These are phyloP conservation scores for Saturnia japonica DNA, from an alignment of 2,888 invertebrate species.

Conservation along the genomic window DNA sequence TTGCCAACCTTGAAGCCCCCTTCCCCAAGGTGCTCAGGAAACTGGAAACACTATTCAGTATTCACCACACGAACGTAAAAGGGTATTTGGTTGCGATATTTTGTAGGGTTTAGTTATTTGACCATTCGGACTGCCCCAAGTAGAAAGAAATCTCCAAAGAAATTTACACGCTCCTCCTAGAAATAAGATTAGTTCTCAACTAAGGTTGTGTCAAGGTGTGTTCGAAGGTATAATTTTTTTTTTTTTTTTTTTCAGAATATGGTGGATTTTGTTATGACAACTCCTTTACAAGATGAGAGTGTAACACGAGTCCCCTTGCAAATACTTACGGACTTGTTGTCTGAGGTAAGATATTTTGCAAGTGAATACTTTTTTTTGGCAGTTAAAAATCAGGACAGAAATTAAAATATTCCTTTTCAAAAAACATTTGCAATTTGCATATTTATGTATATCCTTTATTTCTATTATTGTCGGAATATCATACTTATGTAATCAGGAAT, in stretches of 20 bases:
- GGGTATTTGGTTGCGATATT: too few species aligned
- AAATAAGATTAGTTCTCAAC: background rate
- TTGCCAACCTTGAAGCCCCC: too few species aligned
- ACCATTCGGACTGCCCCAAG: too few species aligned
- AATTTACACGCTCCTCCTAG: background rate
- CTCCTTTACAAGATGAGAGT: constrained; percentile 89
- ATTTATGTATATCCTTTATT: background rate
- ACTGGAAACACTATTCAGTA: too few species aligned
- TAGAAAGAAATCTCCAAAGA: too few species aligned
- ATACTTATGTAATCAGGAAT: background rate
- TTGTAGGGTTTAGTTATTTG: too few species aligned
- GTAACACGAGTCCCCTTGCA: constrained; percentile 87
- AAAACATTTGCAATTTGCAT: background rate
- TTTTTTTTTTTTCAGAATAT: constrained; percentile 80
- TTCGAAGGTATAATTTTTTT: constrained; percentile 17
- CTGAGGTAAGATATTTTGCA: constrained; percentile 68
- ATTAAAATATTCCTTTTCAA: background rate
- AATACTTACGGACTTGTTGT: constrained; percentile 86
- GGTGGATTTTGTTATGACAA: constrained; percentile 88
- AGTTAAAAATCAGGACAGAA: background rate
- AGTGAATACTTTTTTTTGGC: background rate
- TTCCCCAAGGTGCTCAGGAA: too few species aligned
- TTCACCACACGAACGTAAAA: too few species aligned
- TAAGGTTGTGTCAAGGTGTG: background rate
- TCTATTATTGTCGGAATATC: background rate